A percentile compares a stretch with the other conserved stretches of the same genome.
These are phyloP conservation scores for Tridacna gigas DNA, from an alignment of 2,888 invertebrate species.

Conservation along the genomic window DNA sequence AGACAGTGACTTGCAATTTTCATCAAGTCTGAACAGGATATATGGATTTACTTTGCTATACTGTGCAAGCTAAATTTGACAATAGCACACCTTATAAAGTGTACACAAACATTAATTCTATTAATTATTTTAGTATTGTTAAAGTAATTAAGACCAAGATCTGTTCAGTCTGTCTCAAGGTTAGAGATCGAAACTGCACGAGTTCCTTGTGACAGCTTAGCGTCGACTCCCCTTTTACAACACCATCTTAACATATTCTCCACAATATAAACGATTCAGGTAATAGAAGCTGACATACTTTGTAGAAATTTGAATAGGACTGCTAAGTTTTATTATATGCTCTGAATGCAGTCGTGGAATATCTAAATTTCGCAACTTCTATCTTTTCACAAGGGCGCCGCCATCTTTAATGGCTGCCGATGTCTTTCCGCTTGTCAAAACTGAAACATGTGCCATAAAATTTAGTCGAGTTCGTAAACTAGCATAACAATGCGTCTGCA, in stretches of 20 bases:
- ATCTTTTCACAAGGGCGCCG: constrained; percentile 58
- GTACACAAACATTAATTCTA: too few relatives aligned
- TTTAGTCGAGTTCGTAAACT: neutral
- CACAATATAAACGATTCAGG: too few relatives aligned
- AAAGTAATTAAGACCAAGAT: too few relatives aligned
- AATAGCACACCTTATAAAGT: too few relatives aligned
- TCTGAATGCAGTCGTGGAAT: neutral
- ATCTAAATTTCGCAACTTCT: constrained; percentile 3
- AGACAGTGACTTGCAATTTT: too few relatives aligned
- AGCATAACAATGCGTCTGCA: too few relatives aligned
- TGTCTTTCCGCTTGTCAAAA: constrained; percentile 59
- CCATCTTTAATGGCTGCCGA: constrained; percentile 66
- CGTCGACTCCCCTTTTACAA: neutral
- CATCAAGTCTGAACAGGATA: constrained; percentile 23
- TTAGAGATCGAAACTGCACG: neutral
- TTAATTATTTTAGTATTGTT: too few relatives aligned
- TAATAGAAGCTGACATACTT: too few relatives aligned
- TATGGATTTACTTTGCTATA: neutral
- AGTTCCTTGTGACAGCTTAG: neutral
- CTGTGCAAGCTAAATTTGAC: too few relatives aligned
- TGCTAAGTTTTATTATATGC: neutral
- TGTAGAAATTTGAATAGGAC: neutral
- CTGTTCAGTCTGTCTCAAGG: too few relatives aligned
- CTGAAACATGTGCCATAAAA: constrained; percentile 48
- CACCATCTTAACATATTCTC: too few relatives aligned